Conservation (phyloP, 37 sponge, comb jelly and placozoan species). For the Bolinopsis microptera region DNA sequence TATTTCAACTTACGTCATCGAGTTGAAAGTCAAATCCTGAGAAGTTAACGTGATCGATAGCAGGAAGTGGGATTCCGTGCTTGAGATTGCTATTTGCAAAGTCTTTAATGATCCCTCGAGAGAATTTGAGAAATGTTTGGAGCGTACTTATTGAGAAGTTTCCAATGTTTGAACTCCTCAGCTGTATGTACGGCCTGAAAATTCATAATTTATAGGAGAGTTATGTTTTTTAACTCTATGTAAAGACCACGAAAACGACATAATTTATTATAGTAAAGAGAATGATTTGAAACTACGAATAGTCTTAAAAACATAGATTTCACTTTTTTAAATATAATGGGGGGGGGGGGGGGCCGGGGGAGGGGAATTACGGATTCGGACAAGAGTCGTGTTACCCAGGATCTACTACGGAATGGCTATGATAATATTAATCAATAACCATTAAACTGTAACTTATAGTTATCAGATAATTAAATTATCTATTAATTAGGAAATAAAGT, state of each 20-base stretch:
- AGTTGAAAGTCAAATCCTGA: constrained; percentile 5
- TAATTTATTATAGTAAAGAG: neutral
- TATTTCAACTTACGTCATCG: neutral
- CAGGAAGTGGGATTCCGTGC: constrained; percentile 40
- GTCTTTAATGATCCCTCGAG: neutral
- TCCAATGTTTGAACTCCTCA: constrained; percentile 9
- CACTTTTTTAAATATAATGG: no score
- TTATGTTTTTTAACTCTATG: neutral
- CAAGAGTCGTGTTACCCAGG: no score
- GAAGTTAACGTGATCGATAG: neutral
- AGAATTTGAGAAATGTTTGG: neutral
- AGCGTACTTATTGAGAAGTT: neutral
- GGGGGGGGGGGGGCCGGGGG: no score
- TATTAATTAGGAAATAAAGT: no score
- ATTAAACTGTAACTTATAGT: no score
- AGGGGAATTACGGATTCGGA: no score
- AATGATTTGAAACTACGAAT: neutral
- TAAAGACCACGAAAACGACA: neutral
- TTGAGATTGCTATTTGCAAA: neutral
- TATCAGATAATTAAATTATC: no score
- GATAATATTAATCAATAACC: no score
- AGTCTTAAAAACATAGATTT: no score
- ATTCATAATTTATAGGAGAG: no score
- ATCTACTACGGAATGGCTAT: no score
- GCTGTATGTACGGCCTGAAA: constrained; percentile 25